Base-by-base conservation (phyloP, 2,113 vertebrate genomes). In the Echinops telfairi region DNA sequence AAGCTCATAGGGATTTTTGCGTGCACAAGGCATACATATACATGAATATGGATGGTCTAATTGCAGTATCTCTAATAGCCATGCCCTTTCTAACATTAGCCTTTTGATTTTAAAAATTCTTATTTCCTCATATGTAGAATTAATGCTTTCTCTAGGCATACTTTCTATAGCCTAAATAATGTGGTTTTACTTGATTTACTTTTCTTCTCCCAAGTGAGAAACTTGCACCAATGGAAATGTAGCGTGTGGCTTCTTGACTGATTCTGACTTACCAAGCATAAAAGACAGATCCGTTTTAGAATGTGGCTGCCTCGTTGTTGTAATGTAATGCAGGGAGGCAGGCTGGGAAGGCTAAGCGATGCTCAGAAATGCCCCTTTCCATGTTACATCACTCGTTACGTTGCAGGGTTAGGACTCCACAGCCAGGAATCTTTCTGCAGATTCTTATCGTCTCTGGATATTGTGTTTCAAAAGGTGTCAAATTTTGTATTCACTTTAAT, bases 401-500 rank as follows among this genome's bases (percentile, higher is more conserved):
- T 82, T 62, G 10, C 27, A 79, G 15, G 20, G 36, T 76, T 75
- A 89, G 43, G 27, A 89, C 23, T 89, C 33, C 12, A 75, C 43
- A 68, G 23, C 4, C 36, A 80, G 19, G 12, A 75, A 88, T 10
- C 19, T 79, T 92, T 93, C 43, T 79, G 22, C 12, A 64, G 75
- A n/a, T 77, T 33, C 33, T 87, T 58, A 71, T 70, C 89, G 3
- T 83, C 33, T 86, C 81, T 91, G 88, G 29, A 62, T 86, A 88
- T 88, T 83, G 25, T 70, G 4, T 93, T 90, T 92, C 36, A 83
- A 96, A 82, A 92, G 81, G 27, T 89, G 86, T 60, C 1, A 57
- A 29, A 25, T 70, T 36, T 33, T 94, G 19, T 88, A 7, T 83
- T 94, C 94, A 33, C 6, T 92, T 92, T 86, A 66, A 25, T 97